Conservation (phyloP, 2,888 invertebrate genomes). For the Spodoptera picta region DNA sequence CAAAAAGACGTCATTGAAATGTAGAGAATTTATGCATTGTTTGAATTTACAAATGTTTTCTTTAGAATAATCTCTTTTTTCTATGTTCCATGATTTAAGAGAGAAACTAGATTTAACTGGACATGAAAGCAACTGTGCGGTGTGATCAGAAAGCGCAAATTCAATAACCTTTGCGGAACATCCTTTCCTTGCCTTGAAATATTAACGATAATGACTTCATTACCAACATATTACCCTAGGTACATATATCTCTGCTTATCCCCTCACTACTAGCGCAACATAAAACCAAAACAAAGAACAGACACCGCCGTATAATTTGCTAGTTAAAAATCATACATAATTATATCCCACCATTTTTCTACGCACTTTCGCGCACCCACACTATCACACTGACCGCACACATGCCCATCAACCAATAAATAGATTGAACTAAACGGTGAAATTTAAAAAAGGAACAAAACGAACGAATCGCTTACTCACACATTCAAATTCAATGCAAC, state of each 20-base stretch:
- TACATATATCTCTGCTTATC: neutral
- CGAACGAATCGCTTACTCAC: constrained; percentile 84
- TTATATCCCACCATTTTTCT: constrained; percentile 84
- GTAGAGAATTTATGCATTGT: too few relatives aligned
- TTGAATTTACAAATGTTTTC: too few relatives aligned
- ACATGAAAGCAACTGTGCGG: too few relatives aligned
- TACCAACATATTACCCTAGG: constrained; percentile 2
- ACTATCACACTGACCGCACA: constrained; percentile 69
- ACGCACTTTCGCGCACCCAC: constrained; percentile 84
- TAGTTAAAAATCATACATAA: constrained; percentile 74
- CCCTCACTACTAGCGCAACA: neutral
- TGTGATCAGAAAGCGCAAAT: too few relatives aligned
- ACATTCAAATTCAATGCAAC: constrained; percentile 77
- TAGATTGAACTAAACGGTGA: constrained; percentile 89
- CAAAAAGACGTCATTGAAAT: too few relatives aligned
- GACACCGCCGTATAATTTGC: constrained; percentile 50
- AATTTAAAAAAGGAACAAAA: constrained; percentile 89
- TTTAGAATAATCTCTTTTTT: too few relatives aligned
- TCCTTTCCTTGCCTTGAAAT: constrained; percentile 13
- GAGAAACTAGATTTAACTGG: too few relatives aligned
- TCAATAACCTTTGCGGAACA: too few relatives aligned
- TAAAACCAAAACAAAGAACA: constrained; percentile 37
- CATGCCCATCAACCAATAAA: constrained; percentile 83
- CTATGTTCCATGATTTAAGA: too few relatives aligned
- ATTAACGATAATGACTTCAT: constrained; percentile 24